A percentile compares a stretch with the other conserved stretches of the same genome.
Evolutionary conservation across 2,113 vertebrate genomes (phyloP).

Genomic region (Andinoacara biseriatus): DNA sequence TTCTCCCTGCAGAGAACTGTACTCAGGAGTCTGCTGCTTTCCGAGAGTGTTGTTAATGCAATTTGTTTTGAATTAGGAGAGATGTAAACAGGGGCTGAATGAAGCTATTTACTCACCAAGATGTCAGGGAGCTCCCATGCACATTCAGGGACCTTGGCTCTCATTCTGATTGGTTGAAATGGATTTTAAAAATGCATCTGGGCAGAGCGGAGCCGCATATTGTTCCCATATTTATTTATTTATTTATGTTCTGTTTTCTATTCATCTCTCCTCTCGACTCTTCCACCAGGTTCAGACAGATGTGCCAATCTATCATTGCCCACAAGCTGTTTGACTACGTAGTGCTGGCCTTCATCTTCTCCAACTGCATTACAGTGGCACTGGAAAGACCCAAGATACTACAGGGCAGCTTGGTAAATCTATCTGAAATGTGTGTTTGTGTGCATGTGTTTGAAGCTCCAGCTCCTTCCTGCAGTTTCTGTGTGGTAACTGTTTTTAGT

Average conservation of each 20-base stretch:
- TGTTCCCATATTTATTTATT: not conserved
- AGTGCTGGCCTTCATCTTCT: conserved; percentile 97
- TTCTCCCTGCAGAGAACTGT: conserved; percentile 33
- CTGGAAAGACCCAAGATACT: conserved; percentile 97
- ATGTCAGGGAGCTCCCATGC: conserved; percentile 33
- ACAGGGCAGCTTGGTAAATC: conserved; percentile 92
- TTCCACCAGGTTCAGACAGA: conserved; percentile 88
- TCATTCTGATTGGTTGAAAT: conserved; percentile 13
- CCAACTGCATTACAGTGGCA: conserved; percentile 98
- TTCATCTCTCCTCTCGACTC: not conserved
- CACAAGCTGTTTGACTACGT: conserved; percentile 98
- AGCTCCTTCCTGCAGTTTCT: conserved; percentile 3
- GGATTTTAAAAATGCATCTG: not conserved
- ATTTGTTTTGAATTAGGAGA: conserved; percentile 66
- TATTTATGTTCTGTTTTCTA: not conserved
- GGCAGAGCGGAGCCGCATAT: not conserved
- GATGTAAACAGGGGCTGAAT: conserved; percentile 51
- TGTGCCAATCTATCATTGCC: conserved; percentile 95
- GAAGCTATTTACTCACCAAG: conserved; percentile 30
- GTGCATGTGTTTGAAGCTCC: not conserved
- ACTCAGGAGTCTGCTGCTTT: conserved; percentile 42
- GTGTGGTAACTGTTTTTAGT: not conserved
- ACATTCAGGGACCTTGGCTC: conserved; percentile 14
- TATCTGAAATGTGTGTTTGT: conserved; percentile 5
- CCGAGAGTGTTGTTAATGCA: conserved; percentile 45